Conservation (phyloP, 2,888 invertebrate genomes). For the Synanthedon vespiformis region DNA sequence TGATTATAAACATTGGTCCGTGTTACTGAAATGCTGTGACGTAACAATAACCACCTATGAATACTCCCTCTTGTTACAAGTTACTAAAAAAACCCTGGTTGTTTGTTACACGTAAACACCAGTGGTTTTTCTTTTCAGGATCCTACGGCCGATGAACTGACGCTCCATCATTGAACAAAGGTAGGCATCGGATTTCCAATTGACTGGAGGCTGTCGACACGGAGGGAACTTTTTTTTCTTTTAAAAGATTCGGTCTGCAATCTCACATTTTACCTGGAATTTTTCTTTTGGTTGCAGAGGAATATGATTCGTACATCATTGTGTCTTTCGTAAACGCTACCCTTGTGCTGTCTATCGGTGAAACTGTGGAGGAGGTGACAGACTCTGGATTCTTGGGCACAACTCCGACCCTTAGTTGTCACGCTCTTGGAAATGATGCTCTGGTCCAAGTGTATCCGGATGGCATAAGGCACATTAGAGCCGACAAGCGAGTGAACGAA, state of each 20-base stretch:
- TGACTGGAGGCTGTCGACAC: conserved; percentile 35
- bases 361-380: conserved; percentile 99
- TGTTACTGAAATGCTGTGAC: conserved; percentile 67
- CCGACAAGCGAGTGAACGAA: conserved; percentile 98
- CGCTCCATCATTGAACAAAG: conserved; percentile 43
- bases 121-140: conserved; percentile 90
- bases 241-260: conserved; percentile 4
- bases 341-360: conserved; percentile 97
- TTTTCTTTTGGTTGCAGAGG: conserved; percentile 86
- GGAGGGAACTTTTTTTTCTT: conserved; percentile 22
- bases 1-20: conserved; percentile 66
- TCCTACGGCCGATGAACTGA: conserved; percentile 57
- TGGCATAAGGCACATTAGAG: conserved; percentile 97
- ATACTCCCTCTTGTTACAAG: conserved; percentile 63
- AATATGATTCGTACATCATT: conserved; percentile 99
- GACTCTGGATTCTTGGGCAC: conserved; percentile 99
- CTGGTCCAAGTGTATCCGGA: conserved; percentile 99
- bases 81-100: conserved; percentile 72
- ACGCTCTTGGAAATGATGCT: conserved; percentile 97
- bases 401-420: conserved; percentile 98
- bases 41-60: conserved; percentile 61
- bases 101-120: conserved; percentile 86
- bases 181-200: conserved; percentile 47
- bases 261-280: conserved; percentile 17
- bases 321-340: conserved; percentile 99